Percentiles rank a stretch among this genome's conserved stretches.
Conservation (phyloP, 2,888 invertebrate species). For the Maniola hyperantus region DNA sequence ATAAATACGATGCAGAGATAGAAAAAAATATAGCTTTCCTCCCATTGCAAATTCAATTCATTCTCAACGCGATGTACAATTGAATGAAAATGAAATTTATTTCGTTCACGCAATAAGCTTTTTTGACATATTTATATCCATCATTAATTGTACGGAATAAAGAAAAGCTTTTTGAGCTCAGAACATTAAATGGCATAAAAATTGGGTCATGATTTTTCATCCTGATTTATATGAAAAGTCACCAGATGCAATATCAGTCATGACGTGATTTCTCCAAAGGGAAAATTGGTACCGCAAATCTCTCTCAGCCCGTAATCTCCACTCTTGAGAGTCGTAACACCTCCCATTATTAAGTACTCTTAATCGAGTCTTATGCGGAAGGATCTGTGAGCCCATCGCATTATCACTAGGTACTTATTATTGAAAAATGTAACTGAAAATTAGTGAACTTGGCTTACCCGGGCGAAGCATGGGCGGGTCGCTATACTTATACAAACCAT, state of each 20-base stretch:
- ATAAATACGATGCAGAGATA: too few species aligned
- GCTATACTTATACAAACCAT: too few species aligned
- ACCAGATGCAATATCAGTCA: not conserved
- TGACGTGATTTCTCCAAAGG: not conserved
- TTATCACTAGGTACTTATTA: too few species aligned
- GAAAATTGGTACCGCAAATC: not conserved
- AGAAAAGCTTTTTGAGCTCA: slow-evolving; percentile 11
- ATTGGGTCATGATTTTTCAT: slow-evolving; percentile 23
- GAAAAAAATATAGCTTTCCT: not conserved
- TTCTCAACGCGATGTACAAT: not conserved
- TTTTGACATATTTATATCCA: slow-evolving; percentile 16
- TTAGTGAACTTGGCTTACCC: too few species aligned
- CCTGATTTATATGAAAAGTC: not conserved
- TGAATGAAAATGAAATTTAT: slow-evolving; percentile 15
- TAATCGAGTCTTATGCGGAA: too few species aligned
- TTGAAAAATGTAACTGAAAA: too few species aligned
- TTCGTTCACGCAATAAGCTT: slow-evolving; percentile 2
- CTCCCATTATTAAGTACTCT: too few species aligned
- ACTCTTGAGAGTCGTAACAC: too few species aligned
- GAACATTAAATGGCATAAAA: slow-evolving; percentile 15
- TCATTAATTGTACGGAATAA: slow-evolving; percentile 25
- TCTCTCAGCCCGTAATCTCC: too few species aligned
- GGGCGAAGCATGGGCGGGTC: too few species aligned
- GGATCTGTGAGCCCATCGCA: too few species aligned
- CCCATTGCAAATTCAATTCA: slow-evolving; percentile 4